Base-by-base conservation (phyloP, 2,888 invertebrate genomes). In the Caenorhabditis macrosperma region DNA sequence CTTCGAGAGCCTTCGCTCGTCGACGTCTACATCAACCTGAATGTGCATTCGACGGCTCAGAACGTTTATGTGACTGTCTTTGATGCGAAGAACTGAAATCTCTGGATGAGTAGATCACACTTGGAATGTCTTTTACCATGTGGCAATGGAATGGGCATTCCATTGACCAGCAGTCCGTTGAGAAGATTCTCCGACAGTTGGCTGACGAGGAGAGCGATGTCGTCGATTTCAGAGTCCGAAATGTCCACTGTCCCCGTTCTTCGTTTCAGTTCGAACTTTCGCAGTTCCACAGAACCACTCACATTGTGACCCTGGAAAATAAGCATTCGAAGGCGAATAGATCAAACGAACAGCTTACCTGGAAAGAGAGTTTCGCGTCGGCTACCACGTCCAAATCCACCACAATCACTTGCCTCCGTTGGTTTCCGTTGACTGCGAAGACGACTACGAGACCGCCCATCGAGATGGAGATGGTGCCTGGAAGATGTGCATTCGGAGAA, bases 381-480 rank as follows among this genome's bases (percentile, higher is more conserved):
- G 85, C 87, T 10, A 87, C 86, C 6, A 84, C 83, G 46, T 87
- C 87, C 55, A 87, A 52, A 67, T 86, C 84, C 35, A 87, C 82
- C 5, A 85, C 82, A 9, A 82, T 83, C 5, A 80, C 84, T 66
- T 87, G 87, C 20, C 67, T 67, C 35, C 81, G 76, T n/a, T 76
- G 61, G 3, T 66, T 71, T 44, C 78, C 77, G 52, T 66, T 76
- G n/a, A 82, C 81, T 15, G 77, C 84, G 30, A 83, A 87, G 9
- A 87, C 72, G 1, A 85, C 81, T 7, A 86, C 72, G 3, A 86
- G 50, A 3, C 83, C 87, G 6, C 77, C 81, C 30, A 84, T 69
- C 30, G 77, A 78, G 7, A 86, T 76, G 5, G 86, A 83, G 0
- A 86, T 82, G 2, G 82, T 72, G 3, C 86, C 85, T 85, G 60